Evolutionary conservation across 2,888 invertebrate genomes (phyloP).

Genomic region (Idaea biselata): DNA sequence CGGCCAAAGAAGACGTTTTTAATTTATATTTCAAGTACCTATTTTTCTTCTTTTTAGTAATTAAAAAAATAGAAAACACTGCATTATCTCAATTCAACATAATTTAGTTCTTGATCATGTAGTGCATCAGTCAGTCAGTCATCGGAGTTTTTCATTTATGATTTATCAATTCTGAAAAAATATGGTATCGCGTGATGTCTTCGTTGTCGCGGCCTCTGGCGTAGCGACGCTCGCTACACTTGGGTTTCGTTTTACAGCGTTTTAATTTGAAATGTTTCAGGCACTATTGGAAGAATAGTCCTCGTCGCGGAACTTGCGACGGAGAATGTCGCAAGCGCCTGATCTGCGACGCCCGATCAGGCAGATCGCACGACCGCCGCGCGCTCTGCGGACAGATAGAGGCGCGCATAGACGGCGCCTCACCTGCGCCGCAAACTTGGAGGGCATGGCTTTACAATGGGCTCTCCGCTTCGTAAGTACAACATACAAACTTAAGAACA

Average conservation of each 20-base stretch:
- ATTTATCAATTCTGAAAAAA: too few relatives aligned
- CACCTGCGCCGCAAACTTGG: slow-evolving; percentile 87
- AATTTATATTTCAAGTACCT: slow-evolving; percentile 92
- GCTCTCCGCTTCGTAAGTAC: slow-evolving; percentile 91
- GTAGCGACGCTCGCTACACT: too few relatives aligned
- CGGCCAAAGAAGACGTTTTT: slow-evolving; percentile 91
- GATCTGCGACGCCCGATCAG: slow-evolving; percentile 92
- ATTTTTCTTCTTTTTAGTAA: neutral
- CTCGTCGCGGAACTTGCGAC: slow-evolving; percentile 89
- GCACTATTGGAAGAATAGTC: slow-evolving; percentile 94
- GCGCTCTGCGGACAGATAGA: slow-evolving; percentile 91
- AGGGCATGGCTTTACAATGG: slow-evolving; percentile 93
- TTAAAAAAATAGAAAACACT: neutral
- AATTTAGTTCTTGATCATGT: too few relatives aligned
- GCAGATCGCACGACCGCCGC: slow-evolving; percentile 91
- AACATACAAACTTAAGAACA: neutral
- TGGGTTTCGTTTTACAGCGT: neutral
- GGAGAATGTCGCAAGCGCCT: slow-evolving; percentile 92
- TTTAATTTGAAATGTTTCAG: slow-evolving; percentile 60
- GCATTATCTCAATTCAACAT: too few relatives aligned
- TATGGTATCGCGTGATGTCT: too few relatives aligned
- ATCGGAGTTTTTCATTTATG: too few relatives aligned
- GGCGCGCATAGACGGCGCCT: slow-evolving; percentile 89
- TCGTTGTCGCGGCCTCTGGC: too few relatives aligned
- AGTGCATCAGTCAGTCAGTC: too few relatives aligned